Evolutionary conservation across 2,797 vertebrate genomes (phyloP).

Genomic region (Philypnodon macrostomus): DNA sequence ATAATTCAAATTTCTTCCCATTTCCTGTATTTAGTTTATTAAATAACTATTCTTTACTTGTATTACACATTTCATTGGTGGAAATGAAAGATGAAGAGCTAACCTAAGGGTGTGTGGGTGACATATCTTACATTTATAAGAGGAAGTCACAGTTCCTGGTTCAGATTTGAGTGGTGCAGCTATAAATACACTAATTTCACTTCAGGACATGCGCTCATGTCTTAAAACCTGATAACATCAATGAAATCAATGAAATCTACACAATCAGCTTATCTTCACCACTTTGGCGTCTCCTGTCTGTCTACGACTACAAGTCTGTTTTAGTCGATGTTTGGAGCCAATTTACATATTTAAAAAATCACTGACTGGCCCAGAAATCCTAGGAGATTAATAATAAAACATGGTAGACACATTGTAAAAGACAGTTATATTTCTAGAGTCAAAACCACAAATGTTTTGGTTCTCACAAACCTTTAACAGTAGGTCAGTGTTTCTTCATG

Average conservation of each 20-base stretch:
- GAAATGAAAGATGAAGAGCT: conserved; percentile 20
- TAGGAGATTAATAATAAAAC: conserved; percentile 2
- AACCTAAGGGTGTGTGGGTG: background rate
- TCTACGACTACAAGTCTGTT: conserved; percentile 11
- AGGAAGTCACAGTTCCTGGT: conserved; percentile 19
- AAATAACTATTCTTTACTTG: accelerated
- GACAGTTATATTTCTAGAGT: conserved; percentile 13
- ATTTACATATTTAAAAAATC: background rate
- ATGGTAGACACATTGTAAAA: conserved; percentile 6
- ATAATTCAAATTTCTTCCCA: too few relatives aligned
- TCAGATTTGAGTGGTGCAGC: background rate
- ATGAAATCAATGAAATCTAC: conserved; percentile 3
- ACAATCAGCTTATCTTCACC: conserved; percentile 3
- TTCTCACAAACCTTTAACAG: conserved; percentile 16
- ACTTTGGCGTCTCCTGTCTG: background rate
- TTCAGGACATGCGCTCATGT: background rate
- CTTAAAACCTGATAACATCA: conserved; percentile 1
- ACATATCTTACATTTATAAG: background rate
- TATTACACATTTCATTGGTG: conserved; percentile 9
- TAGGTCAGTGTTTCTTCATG: conserved; percentile 13
- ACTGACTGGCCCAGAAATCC: background rate
- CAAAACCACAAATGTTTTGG: conserved; percentile 22
- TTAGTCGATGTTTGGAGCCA: background rate
- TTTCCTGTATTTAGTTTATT: too few relatives aligned
- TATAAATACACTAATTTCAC: conserved; percentile 2